Evolutionary conservation across 2,888 invertebrate genomes (phyloP), one percentile per base, ranked within the genome.

Genomic region (Zele albiditarsus): DNA sequence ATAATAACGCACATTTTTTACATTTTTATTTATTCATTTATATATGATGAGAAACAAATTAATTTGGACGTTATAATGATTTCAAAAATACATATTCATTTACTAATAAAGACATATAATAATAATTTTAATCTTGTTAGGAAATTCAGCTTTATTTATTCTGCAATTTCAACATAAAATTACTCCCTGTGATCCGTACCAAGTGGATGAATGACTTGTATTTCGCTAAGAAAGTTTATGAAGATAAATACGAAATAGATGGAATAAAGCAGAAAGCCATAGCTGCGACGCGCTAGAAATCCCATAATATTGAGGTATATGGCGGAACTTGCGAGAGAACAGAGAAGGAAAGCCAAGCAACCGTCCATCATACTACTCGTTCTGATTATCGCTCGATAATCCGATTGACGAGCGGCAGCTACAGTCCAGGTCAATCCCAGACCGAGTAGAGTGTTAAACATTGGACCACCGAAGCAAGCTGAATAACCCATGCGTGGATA

Each of bases 391-490:
- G 84, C 82, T 28, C 71, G 73, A 57, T 77, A 76, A 16, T 84
- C 77, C 1, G 82, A 77, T 0, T 82, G 69, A n/a, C 72, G 31
- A 2, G 70, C 70, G 4, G 83, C 82, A 8, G 86, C 81, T 14
- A 87, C 82, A 3, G 87, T 83, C 76, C 89, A 90, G 12, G 89
- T 89, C 62, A 90, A 78, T 23, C 91, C 91, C 8, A 91, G 83
- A 23, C 91, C 91, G 49, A 90, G 73, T 6, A 91, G 84, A 2
- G 89, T 87, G 80, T 91, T 94, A 83, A 94, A 92, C 74, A 94
- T 88, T 1, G 94, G 94, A 6, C 94, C 93, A 23, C 94, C 94
- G 84, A 93, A 93, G 76, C 93, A 94, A 0, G 94, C 94, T 0
- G 93, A 91, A 82, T 92, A 92, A 0, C 92, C 94, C 92, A 94